Evolutionary conservation across 2,888 invertebrate species (phyloP), one percentile per base, ranked within the genome.

Genomic region (Fragum sueziense): DNA sequence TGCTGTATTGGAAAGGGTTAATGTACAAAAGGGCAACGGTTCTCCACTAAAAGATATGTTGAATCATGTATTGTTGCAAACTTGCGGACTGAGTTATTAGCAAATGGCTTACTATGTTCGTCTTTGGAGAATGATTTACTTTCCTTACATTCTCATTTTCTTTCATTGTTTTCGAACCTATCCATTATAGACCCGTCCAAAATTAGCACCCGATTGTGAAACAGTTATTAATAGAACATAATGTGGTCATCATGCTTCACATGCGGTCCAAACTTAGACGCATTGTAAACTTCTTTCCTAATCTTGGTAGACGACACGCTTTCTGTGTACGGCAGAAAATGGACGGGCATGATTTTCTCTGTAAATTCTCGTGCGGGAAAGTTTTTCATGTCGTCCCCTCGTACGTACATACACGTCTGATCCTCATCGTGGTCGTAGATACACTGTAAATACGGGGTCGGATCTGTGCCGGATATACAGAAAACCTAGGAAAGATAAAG

Each of bases 321-420:
- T 54, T 83, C 59, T 9, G 91, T 89, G 76, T 91, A 91, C 7
- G 91, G 91, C 17, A 91, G 81, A 70, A 91, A 89, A 51, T 88
- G 87, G 2, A 91, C 79, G 9, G 89, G 88, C 91, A 91, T 91
- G 41, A 89, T 78, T 31, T 75, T 69, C 82, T 91, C 91, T 54
- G 88, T 90, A 51, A 89, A 84, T 37, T 86, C 82, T 54, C 89
- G 84, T 4, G 90, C 88, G 1, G 91, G 91, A 76, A 91, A 91
- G 71, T 90, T 80, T n/a, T 84, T 85, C 91, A 91, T 91, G 74
- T 91, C 91, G 74, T 91, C 90, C 22, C 91, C 91, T 1, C 91
- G 85, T n/a, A 90, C 87, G 78, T 91, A 91, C 73, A 91, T 79
- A 61, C 88, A 83, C 27, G 87, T 84, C 51, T 80, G 80, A 1